phyloP scores from a whole-genome alignment of 2,113 vertebrate genomes.

The Poeciliopsis retropinna region DNA sequence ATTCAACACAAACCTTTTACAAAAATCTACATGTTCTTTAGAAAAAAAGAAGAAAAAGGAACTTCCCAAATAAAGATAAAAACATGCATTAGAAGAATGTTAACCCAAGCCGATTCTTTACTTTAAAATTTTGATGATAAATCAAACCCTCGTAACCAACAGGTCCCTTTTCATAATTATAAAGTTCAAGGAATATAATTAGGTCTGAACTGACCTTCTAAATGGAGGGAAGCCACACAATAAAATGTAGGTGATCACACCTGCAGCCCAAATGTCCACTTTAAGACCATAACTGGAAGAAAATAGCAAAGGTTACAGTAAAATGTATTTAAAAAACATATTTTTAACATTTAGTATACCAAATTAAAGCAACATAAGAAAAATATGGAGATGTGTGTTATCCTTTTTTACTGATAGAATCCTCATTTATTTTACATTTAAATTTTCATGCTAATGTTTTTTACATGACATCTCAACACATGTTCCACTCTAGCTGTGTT shows the following conservation, averaged over 20 bases:
- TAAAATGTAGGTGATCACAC: slow-evolving; percentile 97
- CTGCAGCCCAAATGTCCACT: slow-evolving; percentile 98
- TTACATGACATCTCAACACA: not conserved
- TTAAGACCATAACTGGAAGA: slow-evolving; percentile 92
- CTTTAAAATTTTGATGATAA: not conserved
- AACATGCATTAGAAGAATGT: not conserved
- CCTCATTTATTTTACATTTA: not conserved
- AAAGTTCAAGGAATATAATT: not conserved
- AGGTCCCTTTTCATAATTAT: not conserved
- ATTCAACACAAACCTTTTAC: not conserved
- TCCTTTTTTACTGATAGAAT: not conserved
- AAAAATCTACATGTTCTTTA: not conserved
- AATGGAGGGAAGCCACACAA: slow-evolving; percentile 98
- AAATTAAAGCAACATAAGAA: not conserved
- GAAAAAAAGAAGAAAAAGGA: not conserved
- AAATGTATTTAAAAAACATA: not conserved
- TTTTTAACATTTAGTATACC: not conserved
- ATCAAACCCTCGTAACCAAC: not conserved
- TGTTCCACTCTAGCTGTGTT: not conserved
- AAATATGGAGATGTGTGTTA: not conserved
- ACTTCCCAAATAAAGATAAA: not conserved
- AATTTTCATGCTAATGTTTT: not conserved
- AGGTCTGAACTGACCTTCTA: slow-evolving; percentile 82
- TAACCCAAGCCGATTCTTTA: not conserved
- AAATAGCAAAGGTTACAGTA: not conserved